Percentiles rank a stretch among this genome's conserved stretches.
Conservation (phyloP, 2,113 vertebrate species). For the Desmodus rotundus region DNA sequence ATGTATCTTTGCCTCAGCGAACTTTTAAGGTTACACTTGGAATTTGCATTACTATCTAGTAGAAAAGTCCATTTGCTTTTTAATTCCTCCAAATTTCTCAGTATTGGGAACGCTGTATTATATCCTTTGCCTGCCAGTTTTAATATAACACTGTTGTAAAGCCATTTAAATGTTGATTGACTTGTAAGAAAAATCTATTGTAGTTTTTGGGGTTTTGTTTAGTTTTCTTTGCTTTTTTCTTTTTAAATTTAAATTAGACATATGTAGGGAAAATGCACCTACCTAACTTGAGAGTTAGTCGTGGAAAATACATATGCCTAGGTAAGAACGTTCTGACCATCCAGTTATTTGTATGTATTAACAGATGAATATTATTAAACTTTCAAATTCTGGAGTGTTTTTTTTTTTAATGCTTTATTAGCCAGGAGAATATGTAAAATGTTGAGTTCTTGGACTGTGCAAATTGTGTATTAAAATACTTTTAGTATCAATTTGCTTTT, state of each 20-base stretch:
- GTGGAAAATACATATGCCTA: conserved; percentile 12
- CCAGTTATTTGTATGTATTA: conserved; percentile 46
- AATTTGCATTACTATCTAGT: conserved; percentile 24
- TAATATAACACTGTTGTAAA: conserved; percentile 45
- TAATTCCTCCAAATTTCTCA: conserved; percentile 46
- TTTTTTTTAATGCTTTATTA: conserved; percentile 50
- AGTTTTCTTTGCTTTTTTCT: neutral
- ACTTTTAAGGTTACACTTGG: conserved; percentile 12
- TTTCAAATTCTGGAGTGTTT: conserved; percentile 30
- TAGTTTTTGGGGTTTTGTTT: neutral
- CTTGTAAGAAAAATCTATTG: conserved; percentile 29
- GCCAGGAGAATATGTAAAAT: conserved; percentile 55
- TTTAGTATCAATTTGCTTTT: conserved; percentile 68
- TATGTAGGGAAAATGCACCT: conserved; percentile 44
- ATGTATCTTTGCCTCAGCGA: neutral
- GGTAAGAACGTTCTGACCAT: conserved; percentile 13
- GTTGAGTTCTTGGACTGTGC: conserved; percentile 59
- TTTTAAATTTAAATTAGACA: neutral
- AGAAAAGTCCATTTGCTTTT: conserved; percentile 29
- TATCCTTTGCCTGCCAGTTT: conserved; percentile 40
- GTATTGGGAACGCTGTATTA: conserved; percentile 23
- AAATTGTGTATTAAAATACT: conserved; percentile 72
- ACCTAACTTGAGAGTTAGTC: neutral
- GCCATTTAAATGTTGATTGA: conserved; percentile 40
- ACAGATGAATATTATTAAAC: conserved; percentile 35